Evolutionary conservation across 2,113 vertebrate species (phyloP).

Genomic region (Microtus montanus): DNA sequence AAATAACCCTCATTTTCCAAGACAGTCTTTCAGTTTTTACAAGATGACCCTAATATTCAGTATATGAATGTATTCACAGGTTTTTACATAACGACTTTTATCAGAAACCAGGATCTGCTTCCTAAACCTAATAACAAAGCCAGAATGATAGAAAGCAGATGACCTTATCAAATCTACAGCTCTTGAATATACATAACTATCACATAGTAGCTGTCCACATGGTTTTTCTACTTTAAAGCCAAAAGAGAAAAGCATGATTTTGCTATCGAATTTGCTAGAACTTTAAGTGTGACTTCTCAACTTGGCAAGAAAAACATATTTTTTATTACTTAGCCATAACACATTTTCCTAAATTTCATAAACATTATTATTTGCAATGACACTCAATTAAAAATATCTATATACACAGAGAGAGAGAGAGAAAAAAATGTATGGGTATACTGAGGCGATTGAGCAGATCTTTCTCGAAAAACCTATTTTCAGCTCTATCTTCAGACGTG

Average conservation of each 20-base stretch:
- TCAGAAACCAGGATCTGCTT: slow-evolving; percentile 87
- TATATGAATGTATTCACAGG: slow-evolving; percentile 88
- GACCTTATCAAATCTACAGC: slow-evolving; percentile 89
- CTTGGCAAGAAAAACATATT: slow-evolving; percentile 74
- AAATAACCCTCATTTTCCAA: slow-evolving; percentile 85
- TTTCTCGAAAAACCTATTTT: slow-evolving; percentile 61
- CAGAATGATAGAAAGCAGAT: slow-evolving; percentile 87
- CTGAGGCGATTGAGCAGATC: slow-evolving; percentile 55
- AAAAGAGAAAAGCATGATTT: slow-evolving; percentile 83
- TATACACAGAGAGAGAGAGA: not conserved
- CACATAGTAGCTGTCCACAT: slow-evolving; percentile 85
- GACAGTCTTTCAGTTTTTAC: slow-evolving; percentile 86
- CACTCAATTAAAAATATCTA: slow-evolving; percentile 11
- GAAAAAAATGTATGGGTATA: slow-evolving; percentile 52
- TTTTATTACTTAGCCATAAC: slow-evolving; percentile 77
- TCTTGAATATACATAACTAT: slow-evolving; percentile 87
- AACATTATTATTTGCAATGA: slow-evolving; percentile 69
- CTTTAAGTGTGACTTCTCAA: slow-evolving; percentile 82
- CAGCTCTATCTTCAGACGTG: slow-evolving; percentile 57
- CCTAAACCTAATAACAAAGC: slow-evolving; percentile 89
- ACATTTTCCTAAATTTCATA: slow-evolving; percentile 72
- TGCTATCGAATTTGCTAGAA: slow-evolving; percentile 83
- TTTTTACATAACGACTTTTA: slow-evolving; percentile 89
- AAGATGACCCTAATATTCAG: slow-evolving; percentile 88
- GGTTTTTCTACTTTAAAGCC: slow-evolving; percentile 86